Evolutionary conservation across 2,888 invertebrate genomes (phyloP).

Genomic region (Leptinotarsa haldemani): DNA sequence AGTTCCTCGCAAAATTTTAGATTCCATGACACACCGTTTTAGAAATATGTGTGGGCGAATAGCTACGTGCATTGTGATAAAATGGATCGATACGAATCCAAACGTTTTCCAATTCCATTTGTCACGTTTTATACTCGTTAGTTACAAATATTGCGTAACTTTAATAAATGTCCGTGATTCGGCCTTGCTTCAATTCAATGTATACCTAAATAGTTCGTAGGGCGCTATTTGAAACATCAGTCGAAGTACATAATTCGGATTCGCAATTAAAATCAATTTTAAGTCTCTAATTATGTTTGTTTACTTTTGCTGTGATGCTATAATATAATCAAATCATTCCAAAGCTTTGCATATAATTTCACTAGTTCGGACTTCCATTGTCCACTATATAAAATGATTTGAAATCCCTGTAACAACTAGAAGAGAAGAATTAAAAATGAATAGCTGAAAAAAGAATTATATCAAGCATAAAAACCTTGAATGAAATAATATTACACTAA

Average conservation of each 20-base stretch:
- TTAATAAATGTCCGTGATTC: background rate
- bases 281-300: background rate
- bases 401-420: too few relatives aligned
- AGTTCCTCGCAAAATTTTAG: too few relatives aligned
- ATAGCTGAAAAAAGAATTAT: too few relatives aligned
- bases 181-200: background rate
- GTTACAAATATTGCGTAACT: conserved; percentile 9
- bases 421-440: too few relatives aligned
- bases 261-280: background rate
- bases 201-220: background rate
- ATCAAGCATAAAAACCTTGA: too few relatives aligned
- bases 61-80: too few relatives aligned
- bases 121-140: background rate
- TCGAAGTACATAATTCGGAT: background rate
- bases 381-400: too few relatives aligned
- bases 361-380: too few relatives aligned
- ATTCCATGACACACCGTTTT: too few relatives aligned
- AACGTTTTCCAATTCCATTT: conserved; percentile 4
- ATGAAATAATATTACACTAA: too few relatives aligned
- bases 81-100: background rate
- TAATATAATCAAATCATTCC: background rate
- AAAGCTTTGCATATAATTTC: background rate
- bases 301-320: too few relatives aligned
- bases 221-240: background rate
- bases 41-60: too few relatives aligned